Percentiles rank a stretch among this genome's conserved stretches.
Evolutionary conservation across 2,797 vertebrate genomes (phyloP).

Genomic region (Adrianichthys oophorus): DNA sequence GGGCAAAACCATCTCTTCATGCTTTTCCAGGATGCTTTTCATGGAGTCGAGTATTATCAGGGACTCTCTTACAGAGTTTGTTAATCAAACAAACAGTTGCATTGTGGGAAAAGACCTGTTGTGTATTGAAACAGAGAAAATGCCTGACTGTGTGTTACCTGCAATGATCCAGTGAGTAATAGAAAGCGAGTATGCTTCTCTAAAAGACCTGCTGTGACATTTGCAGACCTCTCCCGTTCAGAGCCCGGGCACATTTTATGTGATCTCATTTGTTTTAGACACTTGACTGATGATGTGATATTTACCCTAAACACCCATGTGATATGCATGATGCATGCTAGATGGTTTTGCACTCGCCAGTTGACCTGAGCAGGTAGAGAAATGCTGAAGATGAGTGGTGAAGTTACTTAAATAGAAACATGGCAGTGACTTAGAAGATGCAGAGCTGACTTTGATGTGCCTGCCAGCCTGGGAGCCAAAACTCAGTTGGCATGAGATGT

Average conservation of each 20-base stretch:
- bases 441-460: not conserved
- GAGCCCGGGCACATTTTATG: not conserved
- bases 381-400: not conserved
- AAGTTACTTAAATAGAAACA: not conserved
- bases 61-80: too few relatives aligned
- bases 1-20: conserved; percentile 26
- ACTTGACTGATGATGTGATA: not conserved
- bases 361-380: conserved; percentile 3
- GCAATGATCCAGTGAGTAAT: not conserved
- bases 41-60: conserved; percentile 3
- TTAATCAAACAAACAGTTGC: not conserved
- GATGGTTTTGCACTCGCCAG: not conserved
- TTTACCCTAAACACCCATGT: not conserved
- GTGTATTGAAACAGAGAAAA: not conserved
- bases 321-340: too few relatives aligned
- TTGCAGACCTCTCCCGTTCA: not conserved
- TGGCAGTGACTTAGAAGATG: conserved; percentile 2
- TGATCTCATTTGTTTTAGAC: not conserved
- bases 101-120: conserved; percentile 4
- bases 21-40: conserved; percentile 15
- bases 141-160: not conserved
- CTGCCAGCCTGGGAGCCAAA: not conserved
- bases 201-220: not conserved
- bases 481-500: not conserved
- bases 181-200: too few relatives aligned